Evolutionary conservation across 2,113 vertebrate species (phyloP).

Genomic region (Cichladusa arquata): DNA sequence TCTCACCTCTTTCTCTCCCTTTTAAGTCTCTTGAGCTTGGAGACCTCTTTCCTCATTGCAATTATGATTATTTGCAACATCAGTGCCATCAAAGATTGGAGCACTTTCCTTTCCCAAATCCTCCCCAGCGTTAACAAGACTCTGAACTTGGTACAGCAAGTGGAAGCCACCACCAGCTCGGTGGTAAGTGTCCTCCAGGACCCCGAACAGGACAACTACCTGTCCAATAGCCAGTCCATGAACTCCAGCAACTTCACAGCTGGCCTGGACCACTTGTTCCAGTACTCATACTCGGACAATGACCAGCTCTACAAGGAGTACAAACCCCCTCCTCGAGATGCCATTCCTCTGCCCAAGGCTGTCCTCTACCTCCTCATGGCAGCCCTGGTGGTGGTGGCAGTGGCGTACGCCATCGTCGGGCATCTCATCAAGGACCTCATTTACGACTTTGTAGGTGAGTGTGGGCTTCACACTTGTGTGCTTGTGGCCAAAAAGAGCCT

Average conservation of each 20-base stretch:
- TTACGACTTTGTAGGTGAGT: slow-evolving; percentile 87
- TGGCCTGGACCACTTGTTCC: slow-evolving; percentile 82
- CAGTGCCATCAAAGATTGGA: slow-evolving; percentile 87
- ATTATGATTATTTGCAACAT: slow-evolving; percentile 86
- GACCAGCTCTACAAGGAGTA: slow-evolving; percentile 84
- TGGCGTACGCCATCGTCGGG: slow-evolving; percentile 86
- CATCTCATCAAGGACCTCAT: slow-evolving; percentile 89
- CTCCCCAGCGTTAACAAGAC: slow-evolving; percentile 85
- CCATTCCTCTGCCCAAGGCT: slow-evolving; percentile 85
- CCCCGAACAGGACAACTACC: slow-evolving; percentile 75
- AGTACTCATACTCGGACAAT: slow-evolving; percentile 81
- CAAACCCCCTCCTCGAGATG: slow-evolving; percentile 77
- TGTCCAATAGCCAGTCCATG: slow-evolving; percentile 78
- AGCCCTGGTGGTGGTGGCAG: slow-evolving; percentile 86
- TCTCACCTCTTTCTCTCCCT: not conserved
- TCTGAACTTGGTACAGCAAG: slow-evolving; percentile 77
- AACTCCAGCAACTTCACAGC: slow-evolving; percentile 82
- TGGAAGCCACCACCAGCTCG: slow-evolving; percentile 79
- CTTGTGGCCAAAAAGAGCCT: not conserved
- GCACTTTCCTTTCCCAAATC: slow-evolving; percentile 84
- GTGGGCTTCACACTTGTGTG: not conserved
- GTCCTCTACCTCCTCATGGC: slow-evolving; percentile 91
- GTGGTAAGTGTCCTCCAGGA: slow-evolving; percentile 82
- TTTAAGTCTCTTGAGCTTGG: slow-evolving; percentile 26
- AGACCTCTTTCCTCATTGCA: slow-evolving; percentile 6